Percentiles rank a stretch among this genome's conserved stretches.
Conservation (phyloP, 2,797 vertebrate species). For the Taeniopygia guttata region DNA sequence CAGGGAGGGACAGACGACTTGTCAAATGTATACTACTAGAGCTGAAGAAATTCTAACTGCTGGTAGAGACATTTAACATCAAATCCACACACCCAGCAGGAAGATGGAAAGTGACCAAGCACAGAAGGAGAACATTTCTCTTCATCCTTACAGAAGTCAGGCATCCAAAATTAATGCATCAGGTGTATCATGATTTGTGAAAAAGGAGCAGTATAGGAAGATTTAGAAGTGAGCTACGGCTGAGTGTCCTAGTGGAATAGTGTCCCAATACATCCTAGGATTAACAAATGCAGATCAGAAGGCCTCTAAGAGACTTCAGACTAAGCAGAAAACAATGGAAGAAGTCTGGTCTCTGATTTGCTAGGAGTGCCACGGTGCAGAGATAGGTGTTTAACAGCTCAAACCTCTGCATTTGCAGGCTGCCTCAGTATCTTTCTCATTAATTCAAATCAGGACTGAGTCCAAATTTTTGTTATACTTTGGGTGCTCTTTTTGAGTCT, state of each 20-base stretch:
- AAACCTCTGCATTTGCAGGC: not conserved
- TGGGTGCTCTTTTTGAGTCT: not conserved
- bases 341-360: not conserved
- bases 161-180: not conserved
- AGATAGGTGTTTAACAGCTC: not conserved
- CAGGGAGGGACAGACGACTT: not conserved
- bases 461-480: not conserved
- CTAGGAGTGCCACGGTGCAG: not conserved
- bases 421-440: not conserved
- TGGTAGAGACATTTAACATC: not conserved
- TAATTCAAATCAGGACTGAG: not conserved
- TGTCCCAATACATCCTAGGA: accelerated
- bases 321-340: not conserved
- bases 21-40: not conserved
- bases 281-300: not conserved
- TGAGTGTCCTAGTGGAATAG: not conserved
- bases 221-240: not conserved
- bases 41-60: not conserved
- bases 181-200: not conserved
- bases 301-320: not conserved
- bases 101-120: not conserved
- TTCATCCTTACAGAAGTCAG: not conserved
- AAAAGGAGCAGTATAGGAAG: not conserved
- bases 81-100: not conserved
- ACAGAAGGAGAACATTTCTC: not conserved